A percentile compares a stretch with the other conserved stretches of the same genome.
phyloP scores from a whole-genome alignment of 2,888 invertebrate species.

The Lycophotia porphyrea region DNA sequence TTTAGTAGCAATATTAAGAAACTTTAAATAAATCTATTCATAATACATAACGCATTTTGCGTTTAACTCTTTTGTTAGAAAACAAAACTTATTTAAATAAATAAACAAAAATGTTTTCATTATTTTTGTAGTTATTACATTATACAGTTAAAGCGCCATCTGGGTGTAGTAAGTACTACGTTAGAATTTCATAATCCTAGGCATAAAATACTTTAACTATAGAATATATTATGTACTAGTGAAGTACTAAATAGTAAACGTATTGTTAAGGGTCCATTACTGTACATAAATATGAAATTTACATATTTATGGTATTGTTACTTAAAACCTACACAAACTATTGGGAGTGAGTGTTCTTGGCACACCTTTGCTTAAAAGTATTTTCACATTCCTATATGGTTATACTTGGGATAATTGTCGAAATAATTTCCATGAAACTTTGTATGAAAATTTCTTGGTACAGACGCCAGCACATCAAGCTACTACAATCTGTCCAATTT shows the following conservation, averaged over 20 bases:
- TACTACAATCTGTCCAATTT: no score
- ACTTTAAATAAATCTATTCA: not conserved
- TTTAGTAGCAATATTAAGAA: not conserved
- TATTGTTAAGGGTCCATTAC: constrained; percentile 30
- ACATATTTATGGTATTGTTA: constrained; percentile 24
- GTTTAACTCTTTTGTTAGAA: constrained; percentile 20
- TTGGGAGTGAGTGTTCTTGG: not conserved
- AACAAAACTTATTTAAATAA: constrained; percentile 3
- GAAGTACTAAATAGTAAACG: constrained; percentile 24
- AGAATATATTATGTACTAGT: constrained; percentile 25
- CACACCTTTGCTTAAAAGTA: not conserved
- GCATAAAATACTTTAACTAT: constrained; percentile 26
- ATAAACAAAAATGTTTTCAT: constrained; percentile 11
- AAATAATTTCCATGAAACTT: not conserved
- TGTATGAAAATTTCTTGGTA: not conserved
- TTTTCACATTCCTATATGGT: not conserved
- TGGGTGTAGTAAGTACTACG: constrained; percentile 27
- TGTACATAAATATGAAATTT: constrained; percentile 37
- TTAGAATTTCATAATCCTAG: constrained; percentile 39
- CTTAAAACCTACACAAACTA: constrained; percentile 21
- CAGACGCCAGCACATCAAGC: no score
- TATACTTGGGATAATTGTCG: not conserved
- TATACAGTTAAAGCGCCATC: constrained; percentile 13
- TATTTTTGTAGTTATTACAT: not conserved
- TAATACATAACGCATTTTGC: not conserved